Conservation (phyloP, 2,888 invertebrate species). For the Aporophyla nigra region DNA sequence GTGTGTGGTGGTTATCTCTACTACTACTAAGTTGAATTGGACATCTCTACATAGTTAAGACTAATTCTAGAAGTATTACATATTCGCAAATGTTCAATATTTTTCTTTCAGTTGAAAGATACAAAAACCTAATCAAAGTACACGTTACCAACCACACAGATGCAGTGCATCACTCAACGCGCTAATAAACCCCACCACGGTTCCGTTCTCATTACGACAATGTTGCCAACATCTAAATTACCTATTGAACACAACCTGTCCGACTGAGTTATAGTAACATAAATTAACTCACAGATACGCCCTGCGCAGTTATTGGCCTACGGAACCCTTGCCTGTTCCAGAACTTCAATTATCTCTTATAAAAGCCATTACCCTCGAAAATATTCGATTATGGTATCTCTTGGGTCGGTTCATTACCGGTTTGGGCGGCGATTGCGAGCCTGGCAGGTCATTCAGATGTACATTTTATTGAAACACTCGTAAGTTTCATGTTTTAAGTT, state of each 20-base stretch:
- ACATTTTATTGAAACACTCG: constrained; percentile 78
- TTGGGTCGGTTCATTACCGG: constrained; percentile 77
- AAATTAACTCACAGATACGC: constrained; percentile 86
- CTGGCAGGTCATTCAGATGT: constrained; percentile 75
- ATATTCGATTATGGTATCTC: constrained; percentile 74
- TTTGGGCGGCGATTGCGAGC: constrained; percentile 62
- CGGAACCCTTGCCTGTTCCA: constrained; percentile 71
- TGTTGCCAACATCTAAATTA: constrained; percentile 90
- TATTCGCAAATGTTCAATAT: background rate
- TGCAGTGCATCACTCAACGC: constrained; percentile 73
- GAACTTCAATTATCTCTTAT: constrained; percentile 74
- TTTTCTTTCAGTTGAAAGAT: background rate
- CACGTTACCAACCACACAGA: constrained; percentile 71
- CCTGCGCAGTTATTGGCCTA: constrained; percentile 79
- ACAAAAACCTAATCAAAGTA: constrained; percentile 26
- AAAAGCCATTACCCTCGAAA: constrained; percentile 73
- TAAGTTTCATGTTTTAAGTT: constrained; percentile 73
- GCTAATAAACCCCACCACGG: constrained; percentile 76
- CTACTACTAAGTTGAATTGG: too few species aligned
- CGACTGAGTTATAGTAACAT: constrained; percentile 88
- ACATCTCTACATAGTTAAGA: background rate
- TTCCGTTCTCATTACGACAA: constrained; percentile 88
- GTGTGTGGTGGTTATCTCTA: too few species aligned
- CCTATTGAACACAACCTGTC: constrained; percentile 86
- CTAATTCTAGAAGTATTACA: background rate